phyloP scores from a whole-genome alignment of 2,797 vertebrate genomes.

The Euphonia xanthogaster region DNA sequence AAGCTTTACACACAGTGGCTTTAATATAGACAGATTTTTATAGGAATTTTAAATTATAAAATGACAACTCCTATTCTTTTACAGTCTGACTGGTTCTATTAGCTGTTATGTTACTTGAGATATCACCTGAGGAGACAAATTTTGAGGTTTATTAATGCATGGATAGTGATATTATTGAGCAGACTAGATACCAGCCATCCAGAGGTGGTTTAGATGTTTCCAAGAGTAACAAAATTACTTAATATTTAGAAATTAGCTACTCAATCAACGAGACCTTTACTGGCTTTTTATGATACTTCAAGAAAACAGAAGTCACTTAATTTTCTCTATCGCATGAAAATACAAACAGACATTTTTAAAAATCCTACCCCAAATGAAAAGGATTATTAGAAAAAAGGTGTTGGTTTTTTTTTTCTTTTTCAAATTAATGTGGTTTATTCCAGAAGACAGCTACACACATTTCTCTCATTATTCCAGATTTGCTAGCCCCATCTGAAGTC shows the following conservation, averaged over 20 bases:
- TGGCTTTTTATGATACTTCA: background rate
- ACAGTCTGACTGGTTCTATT: background rate
- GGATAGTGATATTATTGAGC: background rate
- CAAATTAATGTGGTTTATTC: background rate
- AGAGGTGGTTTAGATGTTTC: background rate
- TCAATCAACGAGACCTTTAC: background rate
- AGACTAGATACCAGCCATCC: background rate
- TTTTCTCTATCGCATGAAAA: background rate
- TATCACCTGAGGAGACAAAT: background rate
- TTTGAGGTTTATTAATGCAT: background rate
- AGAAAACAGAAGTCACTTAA: background rate
- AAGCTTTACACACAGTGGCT: background rate
- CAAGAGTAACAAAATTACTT: background rate
- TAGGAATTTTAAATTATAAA: background rate
- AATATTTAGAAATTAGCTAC: background rate
- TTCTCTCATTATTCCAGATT: background rate
- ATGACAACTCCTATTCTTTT: background rate
- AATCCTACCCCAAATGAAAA: background rate
- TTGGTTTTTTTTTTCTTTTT: rapidly evolving
- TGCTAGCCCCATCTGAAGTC: background rate
- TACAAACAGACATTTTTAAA: background rate
- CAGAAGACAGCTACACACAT: background rate
- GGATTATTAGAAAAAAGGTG: background rate
- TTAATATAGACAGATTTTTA: background rate
- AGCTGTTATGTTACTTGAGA: background rate